phyloP scores from a whole-genome alignment of 2,113 vertebrate species.

The Ahaetulla prasina region DNA sequence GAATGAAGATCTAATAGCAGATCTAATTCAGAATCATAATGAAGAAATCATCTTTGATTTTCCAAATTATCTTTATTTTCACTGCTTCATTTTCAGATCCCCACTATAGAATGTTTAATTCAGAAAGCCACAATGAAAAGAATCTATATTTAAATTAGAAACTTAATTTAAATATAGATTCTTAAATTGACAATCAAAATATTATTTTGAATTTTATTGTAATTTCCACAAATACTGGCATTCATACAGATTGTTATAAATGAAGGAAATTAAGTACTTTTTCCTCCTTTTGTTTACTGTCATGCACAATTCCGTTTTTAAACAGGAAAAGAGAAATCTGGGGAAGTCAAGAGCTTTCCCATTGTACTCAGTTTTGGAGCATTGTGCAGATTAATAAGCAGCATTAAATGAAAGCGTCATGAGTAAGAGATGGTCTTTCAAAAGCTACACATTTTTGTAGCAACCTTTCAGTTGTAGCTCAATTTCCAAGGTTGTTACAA shows the following conservation, averaged over 20 bases:
- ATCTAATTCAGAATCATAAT: background rate
- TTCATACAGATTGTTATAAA: conserved; percentile 54
- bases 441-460: background rate
- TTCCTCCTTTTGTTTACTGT: conserved; percentile 68
- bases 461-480: background rate
- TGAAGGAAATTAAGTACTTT: conserved; percentile 62
- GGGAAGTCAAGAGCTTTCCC: conserved; percentile 14
- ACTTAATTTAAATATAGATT: background rate
- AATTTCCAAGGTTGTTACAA: background rate
- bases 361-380: conserved; percentile 8
- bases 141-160: background rate
- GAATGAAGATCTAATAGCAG: background rate
- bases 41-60: background rate
- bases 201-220: background rate
- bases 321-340: conserved; percentile 62
- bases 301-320: conserved; percentile 54
- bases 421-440: background rate
- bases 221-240: conserved; percentile 20
- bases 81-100: too few relatives aligned
- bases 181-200: background rate
- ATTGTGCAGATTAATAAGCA: conserved; percentile 24
- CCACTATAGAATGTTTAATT: too few relatives aligned
- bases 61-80: too few relatives aligned
- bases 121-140: background rate
- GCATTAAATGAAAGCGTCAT: background rate